Conservation (phyloP, 2,113 vertebrate genomes). For the Ondatra zibethicus region DNA sequence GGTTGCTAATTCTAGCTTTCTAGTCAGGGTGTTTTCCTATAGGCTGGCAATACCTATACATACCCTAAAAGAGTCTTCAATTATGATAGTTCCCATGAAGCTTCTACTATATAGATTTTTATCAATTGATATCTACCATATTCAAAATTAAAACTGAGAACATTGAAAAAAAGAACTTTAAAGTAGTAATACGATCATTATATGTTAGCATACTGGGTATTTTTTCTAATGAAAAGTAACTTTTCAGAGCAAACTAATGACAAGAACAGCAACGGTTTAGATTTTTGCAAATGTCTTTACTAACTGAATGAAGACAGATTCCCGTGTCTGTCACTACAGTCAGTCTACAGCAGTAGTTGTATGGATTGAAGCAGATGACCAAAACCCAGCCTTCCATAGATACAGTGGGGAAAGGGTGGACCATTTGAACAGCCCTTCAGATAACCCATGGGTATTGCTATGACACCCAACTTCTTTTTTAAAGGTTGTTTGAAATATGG, state of each 20-base stretch:
- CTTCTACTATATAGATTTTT: constrained; percentile 15
- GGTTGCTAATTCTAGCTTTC: background rate
- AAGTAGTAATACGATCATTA: constrained; percentile 46
- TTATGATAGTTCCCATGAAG: background rate
- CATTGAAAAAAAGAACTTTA: constrained; percentile 18
- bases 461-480: constrained; percentile 31
- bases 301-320: constrained; percentile 42
- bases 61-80: constrained; percentile 5
- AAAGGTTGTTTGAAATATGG: constrained; percentile 55
- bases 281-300: constrained; percentile 46
- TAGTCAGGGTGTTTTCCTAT: background rate
- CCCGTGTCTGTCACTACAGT: background rate
- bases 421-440: constrained; percentile 30
- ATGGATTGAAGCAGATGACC: background rate
- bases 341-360: background rate
- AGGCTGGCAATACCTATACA: background rate
- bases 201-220: background rate
- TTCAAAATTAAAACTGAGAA: constrained; percentile 39
- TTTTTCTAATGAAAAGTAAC: constrained; percentile 44
- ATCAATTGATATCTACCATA: background rate
- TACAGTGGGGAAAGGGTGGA: background rate
- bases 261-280: constrained; percentile 2
- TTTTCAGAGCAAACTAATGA: constrained; percentile 44
- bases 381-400: background rate
- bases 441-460: background rate